Evolutionary conservation across 53 echinoderm and acorn worm genomes (phyloP).

Genomic region (Mesocentrotus franciscanus): DNA sequence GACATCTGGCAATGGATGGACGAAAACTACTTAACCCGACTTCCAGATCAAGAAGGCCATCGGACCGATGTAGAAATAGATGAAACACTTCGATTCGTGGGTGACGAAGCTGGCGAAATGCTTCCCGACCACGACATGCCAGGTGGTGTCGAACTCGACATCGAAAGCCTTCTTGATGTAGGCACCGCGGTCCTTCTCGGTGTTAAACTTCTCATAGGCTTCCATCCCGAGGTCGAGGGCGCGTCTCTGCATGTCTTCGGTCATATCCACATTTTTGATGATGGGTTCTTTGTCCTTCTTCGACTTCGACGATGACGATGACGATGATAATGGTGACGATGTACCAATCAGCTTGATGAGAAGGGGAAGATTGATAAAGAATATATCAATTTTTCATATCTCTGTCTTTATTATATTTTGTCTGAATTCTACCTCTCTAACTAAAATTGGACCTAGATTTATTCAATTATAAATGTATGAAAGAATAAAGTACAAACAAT

Average conservation of each 20-base stretch:
- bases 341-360: background rate
- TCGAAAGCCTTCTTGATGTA: conserved; percentile 70
- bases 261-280: conserved; percentile 75
- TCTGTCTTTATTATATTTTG: too few relatives aligned
- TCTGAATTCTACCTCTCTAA: too few relatives aligned
- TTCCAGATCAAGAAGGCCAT: conserved; percentile 70
- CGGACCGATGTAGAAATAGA: conserved; percentile 69
- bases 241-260: conserved; percentile 68
- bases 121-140: conserved; percentile 76
- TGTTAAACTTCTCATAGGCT: conserved; percentile 60
- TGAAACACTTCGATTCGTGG: conserved; percentile 72
- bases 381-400: too few relatives aligned
- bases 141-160: conserved; percentile 64
- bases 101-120: conserved; percentile 80
- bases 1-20: background rate
- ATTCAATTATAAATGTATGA: too few relatives aligned
- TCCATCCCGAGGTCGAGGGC: conserved; percentile 55
- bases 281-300: conserved; percentile 56
- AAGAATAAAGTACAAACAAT: too few relatives aligned
- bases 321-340: background rate
- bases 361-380: background rate
- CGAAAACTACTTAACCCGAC: conserved; percentile 62
- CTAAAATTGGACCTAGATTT: too few relatives aligned
- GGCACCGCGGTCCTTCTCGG: conserved; percentile 73
- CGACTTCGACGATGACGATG: background rate